phyloP scores from a whole-genome alignment of 2,797 vertebrate species.

The Cirrhinus molitorella region DNA sequence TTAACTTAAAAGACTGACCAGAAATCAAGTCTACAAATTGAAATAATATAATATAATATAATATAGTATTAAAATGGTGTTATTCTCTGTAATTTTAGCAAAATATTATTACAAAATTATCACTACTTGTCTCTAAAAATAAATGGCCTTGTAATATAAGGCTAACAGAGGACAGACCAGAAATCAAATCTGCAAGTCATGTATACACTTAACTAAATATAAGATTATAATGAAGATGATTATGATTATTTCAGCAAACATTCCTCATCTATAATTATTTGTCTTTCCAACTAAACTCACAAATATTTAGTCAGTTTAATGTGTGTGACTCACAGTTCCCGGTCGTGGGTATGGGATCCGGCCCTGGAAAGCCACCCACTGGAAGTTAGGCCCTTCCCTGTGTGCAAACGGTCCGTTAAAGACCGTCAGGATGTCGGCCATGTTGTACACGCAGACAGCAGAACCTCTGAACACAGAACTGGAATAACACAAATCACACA shows the following conservation, averaged over 20 bases:
- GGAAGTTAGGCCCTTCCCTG: constrained; percentile 95
- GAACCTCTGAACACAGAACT: constrained; percentile 98
- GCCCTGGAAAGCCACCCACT: constrained; percentile 95
- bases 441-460: constrained; percentile 95
- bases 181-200: background rate
- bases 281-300: background rate
- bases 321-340: constrained; percentile 88
- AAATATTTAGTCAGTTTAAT: background rate
- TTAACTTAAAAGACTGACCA: too few species aligned
- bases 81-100: background rate
- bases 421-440: constrained; percentile 95
- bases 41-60: too few species aligned
- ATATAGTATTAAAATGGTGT: too few species aligned
- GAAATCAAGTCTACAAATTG: too few species aligned
- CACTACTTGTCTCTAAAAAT: too few species aligned
- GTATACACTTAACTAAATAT: background rate
- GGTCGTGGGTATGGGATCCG: constrained; percentile 95
- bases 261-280: background rate
- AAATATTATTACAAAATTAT: background rate
- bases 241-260: background rate
- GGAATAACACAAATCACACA: constrained; percentile 59
- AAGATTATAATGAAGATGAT: background rate
- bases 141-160: background rate
- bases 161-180: background rate
- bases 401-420: constrained; percentile 98